A percentile compares a stretch with the other conserved stretches of the same genome.
phyloP scores from a whole-genome alignment of 2,113 vertebrate species.

The Rhabdomys dilectus region DNA sequence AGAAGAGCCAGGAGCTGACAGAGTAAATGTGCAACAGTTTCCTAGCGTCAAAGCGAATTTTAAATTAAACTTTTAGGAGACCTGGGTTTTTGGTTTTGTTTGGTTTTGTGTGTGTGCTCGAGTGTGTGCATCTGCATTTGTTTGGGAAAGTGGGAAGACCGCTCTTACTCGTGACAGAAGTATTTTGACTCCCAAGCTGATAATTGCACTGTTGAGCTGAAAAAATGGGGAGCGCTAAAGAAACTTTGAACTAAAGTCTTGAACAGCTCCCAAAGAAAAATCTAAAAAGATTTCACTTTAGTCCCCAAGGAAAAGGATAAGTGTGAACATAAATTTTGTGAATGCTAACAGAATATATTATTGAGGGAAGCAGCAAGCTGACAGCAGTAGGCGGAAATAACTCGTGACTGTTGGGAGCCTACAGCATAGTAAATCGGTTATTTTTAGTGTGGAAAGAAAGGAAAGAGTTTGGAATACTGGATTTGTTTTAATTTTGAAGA shows the following conservation, averaged over 20 bases:
- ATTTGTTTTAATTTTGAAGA: slow-evolving; percentile 85
- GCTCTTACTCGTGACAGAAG: slow-evolving; percentile 41
- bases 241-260: neutral
- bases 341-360: slow-evolving; percentile 75
- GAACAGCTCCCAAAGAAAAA: slow-evolving; percentile 10
- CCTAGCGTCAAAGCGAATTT: slow-evolving; percentile 7
- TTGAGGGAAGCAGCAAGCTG: slow-evolving; percentile 85
- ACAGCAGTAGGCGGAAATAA: slow-evolving; percentile 83
- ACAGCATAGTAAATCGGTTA: slow-evolving; percentile 89
- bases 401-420: slow-evolving; percentile 87
- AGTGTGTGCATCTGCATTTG: neutral
- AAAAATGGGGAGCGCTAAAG: slow-evolving; percentile 48
- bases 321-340: slow-evolving; percentile 74
- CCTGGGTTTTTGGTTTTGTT: neutral
- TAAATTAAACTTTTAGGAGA: slow-evolving; percentile 5
- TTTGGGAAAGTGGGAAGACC: neutral
- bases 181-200: slow-evolving; percentile 51
- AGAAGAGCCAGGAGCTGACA: neutral
- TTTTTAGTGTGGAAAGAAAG: slow-evolving; percentile 88
- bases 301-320: slow-evolving; percentile 61
- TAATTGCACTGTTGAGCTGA: slow-evolving; percentile 49
- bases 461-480: slow-evolving; percentile 79
- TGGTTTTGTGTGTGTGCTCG: neutral
- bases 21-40: slow-evolving; percentile 58
- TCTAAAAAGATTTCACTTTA: slow-evolving; percentile 43